Conservation (phyloP, 2,797 vertebrate genomes). For the Parambassis ranga region DNA sequence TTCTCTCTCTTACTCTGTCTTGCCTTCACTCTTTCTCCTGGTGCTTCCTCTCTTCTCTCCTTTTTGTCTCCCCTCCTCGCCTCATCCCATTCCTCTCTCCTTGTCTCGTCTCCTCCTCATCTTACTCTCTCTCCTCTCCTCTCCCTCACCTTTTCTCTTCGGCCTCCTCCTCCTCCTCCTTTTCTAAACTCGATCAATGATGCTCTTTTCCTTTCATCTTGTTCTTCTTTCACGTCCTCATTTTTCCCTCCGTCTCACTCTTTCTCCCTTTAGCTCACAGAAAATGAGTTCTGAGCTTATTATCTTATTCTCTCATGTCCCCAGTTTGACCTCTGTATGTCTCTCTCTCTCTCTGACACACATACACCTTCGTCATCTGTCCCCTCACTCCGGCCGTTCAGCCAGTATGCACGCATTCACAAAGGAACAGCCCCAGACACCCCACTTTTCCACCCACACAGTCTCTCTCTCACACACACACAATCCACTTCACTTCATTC, state of each 20-base stretch:
- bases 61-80: background rate
- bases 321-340: conserved; percentile 57
- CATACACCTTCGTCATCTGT: background rate
- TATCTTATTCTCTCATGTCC: conserved; percentile 67
- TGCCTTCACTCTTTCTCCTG: background rate
- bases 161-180: background rate
- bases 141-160: background rate
- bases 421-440: background rate
- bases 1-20: background rate
- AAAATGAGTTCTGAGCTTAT: conserved; percentile 71
- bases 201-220: background rate
- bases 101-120: background rate
- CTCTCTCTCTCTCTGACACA: background rate
- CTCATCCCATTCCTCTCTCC: background rate
- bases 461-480: background rate
- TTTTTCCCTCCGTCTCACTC: conserved; percentile 10
- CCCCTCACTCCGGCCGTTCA: background rate
- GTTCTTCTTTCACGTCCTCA: background rate
- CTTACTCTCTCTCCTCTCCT: background rate
- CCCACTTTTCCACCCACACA: background rate
- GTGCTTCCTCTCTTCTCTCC: background rate
- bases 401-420: background rate
- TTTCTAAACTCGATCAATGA: conserved; percentile 10
- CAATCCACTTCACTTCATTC: conserved; percentile 47
- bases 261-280: conserved; percentile 49